Base-by-base conservation (phyloP, 2,797 vertebrate species). In the Coendou prehensilis region DNA sequence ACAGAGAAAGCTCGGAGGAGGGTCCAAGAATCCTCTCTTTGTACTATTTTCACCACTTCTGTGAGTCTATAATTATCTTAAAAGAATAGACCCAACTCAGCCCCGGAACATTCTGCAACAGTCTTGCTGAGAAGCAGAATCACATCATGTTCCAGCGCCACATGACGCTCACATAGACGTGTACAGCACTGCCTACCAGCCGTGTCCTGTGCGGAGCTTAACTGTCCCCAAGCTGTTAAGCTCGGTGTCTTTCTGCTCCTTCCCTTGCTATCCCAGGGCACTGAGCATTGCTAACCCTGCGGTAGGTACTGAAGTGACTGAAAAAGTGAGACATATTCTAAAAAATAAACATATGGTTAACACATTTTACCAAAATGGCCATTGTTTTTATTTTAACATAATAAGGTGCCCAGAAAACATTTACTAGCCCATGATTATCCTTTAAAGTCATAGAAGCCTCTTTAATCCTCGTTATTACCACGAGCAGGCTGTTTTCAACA, bases 401-500 rank as follows among this genome's bases (percentile, higher is more conserved):
- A 81, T 94, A 63, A 94, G 33, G 26, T 71, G 23, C 30, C 73
- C 89, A 94, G 87, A 92, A 97, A 97, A 97, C 50, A 97, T 96
- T 97, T 95, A 93, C 95, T 96, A 89, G 67, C 26, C 28, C 41
- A 80, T 63, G 69, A 94, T 86, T 90, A 95, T 78, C 45, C 37
- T 86, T 93, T 97, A 96, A 94, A 47, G 64, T 75, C 71, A 0
- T 54, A 41, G 54, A 96, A 98, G 95, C 64, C 45, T 96, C 45
- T 82, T 87, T 83, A 61, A 50, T 94, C 73, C 88, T 63, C 79
- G 17, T 33, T 96, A 47, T 87, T 71, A 56, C 93, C 64, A 86
- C 9, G 84, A 97, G 69, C 69, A 91, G 87, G 23, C n/a, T 22
- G 17, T 81, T 95, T 97, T 56, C 91, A 26, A 61, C 9, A 37